Conservation (phyloP, 2,113 vertebrate genomes). For the Ochotona princeps region DNA sequence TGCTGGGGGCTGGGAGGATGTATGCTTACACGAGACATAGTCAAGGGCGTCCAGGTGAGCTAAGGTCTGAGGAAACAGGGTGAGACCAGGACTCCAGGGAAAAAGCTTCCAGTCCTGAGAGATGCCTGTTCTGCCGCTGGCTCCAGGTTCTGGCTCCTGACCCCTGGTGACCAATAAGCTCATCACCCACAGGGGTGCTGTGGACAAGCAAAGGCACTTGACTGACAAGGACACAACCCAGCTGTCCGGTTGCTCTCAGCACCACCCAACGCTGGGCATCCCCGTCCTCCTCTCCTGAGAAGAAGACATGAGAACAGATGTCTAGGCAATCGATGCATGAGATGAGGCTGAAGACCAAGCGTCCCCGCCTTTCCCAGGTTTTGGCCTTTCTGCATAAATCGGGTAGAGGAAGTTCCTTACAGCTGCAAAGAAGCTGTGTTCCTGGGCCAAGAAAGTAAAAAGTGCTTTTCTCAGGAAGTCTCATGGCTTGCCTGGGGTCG, state of each 20-base stretch:
- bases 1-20: background rate
- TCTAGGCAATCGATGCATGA: background rate
- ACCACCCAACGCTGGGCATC: background rate
- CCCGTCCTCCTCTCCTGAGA: background rate
- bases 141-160: background rate
- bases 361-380: background rate
- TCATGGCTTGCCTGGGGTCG: background rate
- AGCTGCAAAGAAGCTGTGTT: background rate
- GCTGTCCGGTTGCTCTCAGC: background rate
- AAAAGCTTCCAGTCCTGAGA: background rate
- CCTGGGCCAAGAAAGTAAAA: constrained; percentile 15
- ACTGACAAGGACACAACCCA: background rate
- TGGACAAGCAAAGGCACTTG: background rate
- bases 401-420: constrained; percentile 26
- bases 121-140: no score
- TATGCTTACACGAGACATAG: background rate
- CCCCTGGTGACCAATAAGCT: background rate
- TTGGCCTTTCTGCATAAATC: background rate
- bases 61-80: background rate
- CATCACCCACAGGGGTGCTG: background rate
- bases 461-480: constrained; percentile 58
- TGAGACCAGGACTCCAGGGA: background rate
- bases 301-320: background rate
- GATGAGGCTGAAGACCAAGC: background rate
- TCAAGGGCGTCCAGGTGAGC: background rate